Evolutionary conservation across 2,888 invertebrate species (phyloP), one percentile per base, ranked within the genome.

Genomic region (Nipponacmea schrenckii): DNA sequence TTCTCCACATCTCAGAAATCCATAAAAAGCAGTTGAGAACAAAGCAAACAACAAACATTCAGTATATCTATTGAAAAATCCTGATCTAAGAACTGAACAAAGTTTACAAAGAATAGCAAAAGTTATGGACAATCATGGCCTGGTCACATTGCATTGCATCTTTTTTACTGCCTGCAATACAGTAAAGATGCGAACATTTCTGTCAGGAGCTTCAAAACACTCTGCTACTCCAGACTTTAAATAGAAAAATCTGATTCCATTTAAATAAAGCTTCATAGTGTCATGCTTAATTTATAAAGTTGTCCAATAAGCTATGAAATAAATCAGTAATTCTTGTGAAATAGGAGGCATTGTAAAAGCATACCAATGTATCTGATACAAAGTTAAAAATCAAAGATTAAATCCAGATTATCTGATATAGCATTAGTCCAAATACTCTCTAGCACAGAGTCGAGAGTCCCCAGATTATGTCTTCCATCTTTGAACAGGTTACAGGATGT

Each of bases 1-100:
- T 26, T 70, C 66, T 62, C 50, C 48, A 70, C 70, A 70, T 27
- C 70, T 44, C 24, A 70, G 26, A 66, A 70, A 70, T 14, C 70
- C 65, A 44, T 56, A 66, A 70, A 70, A 70, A 8, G 70, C 66
- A 14, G 66, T 31, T 2, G 46, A 26, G 20, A 44, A 66, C 56
- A 64, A 31, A 63, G 46, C 45, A 31, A 31, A 8, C 15, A 65
- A 48, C 24, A 46, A 20, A 14, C 17, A n/a, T 62, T 70, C 70
- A 14, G 66, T 31, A 44, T 31, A 56, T 56, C 44, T 50, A 3
- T 39, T 39, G 20, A 56, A 70, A 20, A 65, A 12, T 8, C 62
- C 65, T 17, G 15, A 12, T 44, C 39, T 50, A n/a, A 26, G 10
- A 4, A 27, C 26, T 20, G 10, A 12, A 44, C 48, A 67, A 14